Evolutionary conservation across 2,888 invertebrate species (phyloP).

Genomic region (Pilophorus perplexus): DNA sequence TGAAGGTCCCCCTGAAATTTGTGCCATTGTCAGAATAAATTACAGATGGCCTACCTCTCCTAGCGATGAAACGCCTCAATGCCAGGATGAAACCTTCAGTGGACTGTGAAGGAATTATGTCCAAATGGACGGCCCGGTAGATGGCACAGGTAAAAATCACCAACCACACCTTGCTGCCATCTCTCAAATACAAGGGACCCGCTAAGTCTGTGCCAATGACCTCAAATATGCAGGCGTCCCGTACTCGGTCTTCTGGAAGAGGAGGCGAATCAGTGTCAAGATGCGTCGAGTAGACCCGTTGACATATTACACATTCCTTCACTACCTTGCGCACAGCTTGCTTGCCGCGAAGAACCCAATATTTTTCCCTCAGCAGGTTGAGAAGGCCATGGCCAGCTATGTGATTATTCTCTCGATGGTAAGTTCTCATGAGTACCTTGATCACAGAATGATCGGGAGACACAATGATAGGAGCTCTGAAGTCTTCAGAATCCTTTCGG

Average conservation of each 20-base stretch:
- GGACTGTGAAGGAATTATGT: constrained; percentile 47
- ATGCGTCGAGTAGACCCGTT: neutral
- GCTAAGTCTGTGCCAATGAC: constrained; percentile 49
- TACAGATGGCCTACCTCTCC: constrained; percentile 46
- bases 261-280: constrained; percentile 13
- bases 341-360: constrained; percentile 14
- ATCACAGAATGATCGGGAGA: constrained; percentile 12
- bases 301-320: constrained; percentile 17
- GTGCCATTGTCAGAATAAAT: constrained; percentile 8
- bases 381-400: constrained; percentile 14
- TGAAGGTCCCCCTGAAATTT: constrained; percentile 17
- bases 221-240: constrained; percentile 45
- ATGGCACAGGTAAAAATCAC: constrained; percentile 51
- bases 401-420: constrained; percentile 9
- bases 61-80: constrained; percentile 48
- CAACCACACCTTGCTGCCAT: constrained; percentile 47
- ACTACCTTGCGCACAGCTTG: constrained; percentile 19
- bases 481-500: constrained; percentile 22
- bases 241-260: constrained; percentile 45
- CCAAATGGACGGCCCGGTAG: constrained; percentile 50
- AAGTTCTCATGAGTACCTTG: neutral
- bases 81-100: constrained; percentile 49
- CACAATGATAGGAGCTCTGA: constrained; percentile 7
- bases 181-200: constrained; percentile 48
- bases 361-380: constrained; percentile 21